These are phyloP conservation scores for Stichodactyla helianthus DNA, from an alignment of 64 coral and sea anemone species.

Conservation along the genomic window DNA sequence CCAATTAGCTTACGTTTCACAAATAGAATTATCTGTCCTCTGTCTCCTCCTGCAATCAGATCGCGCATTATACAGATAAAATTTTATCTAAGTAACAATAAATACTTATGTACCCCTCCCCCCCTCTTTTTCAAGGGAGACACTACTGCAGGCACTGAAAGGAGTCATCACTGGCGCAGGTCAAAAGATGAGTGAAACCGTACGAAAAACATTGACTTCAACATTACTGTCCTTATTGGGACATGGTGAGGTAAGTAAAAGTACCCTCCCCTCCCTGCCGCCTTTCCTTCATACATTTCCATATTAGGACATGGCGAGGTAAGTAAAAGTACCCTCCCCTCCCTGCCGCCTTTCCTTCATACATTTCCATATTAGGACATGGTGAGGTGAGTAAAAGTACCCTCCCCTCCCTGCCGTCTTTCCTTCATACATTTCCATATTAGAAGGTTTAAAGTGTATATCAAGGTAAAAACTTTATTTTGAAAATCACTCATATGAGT, in stretches of 20 bases:
- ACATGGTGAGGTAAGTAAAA: constrained; percentile 75
- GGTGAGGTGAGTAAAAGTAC: constrained; percentile 57
- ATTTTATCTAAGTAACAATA: too few relatives aligned
- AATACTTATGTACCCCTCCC: neutral
- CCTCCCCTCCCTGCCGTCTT: constrained; percentile 23
- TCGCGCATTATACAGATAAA: too few relatives aligned
- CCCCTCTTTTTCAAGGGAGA: constrained; percentile 58
- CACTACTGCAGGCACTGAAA: constrained; percentile 77
- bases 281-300: constrained; percentile 22
- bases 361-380: constrained; percentile 69
- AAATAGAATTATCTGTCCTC: too few relatives aligned
- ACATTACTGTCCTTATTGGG: constrained; percentile 69
- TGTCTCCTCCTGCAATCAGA: too few relatives aligned
- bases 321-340: neutral
- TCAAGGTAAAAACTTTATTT: too few relatives aligned
- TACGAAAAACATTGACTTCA: constrained; percentile 65
- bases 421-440: constrained; percentile 48
- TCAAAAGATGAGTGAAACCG: constrained; percentile 85
- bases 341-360: neutral
- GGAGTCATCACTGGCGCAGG: constrained; percentile 81
- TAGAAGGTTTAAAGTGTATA: constrained; percentile 37
- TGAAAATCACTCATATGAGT: too few relatives aligned
- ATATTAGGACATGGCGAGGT: constrained; percentile 81
- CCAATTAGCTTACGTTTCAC: too few relatives aligned
- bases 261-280: neutral